Evolutionary conservation across 2,113 vertebrate genomes (phyloP).

Genomic region (Rhabdomys dilectus): DNA sequence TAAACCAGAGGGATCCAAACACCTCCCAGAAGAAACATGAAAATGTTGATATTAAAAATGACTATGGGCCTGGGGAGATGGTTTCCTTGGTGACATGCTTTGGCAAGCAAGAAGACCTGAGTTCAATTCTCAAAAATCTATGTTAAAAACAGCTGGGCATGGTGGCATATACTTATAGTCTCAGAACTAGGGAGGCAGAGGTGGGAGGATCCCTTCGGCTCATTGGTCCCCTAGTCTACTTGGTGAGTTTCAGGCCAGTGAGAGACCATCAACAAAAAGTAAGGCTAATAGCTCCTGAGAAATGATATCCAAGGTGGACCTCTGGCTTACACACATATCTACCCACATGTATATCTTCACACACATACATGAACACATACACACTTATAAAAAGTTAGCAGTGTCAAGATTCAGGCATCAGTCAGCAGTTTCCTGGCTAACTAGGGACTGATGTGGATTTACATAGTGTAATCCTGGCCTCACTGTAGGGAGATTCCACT

Average conservation of each 20-base stretch:
- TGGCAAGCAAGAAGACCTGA: background rate
- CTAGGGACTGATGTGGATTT: background rate
- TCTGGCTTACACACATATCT: background rate
- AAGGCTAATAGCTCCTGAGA: background rate
- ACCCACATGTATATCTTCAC: background rate
- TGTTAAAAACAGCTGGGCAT: background rate
- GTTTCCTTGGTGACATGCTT: background rate
- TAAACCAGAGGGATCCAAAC: background rate
- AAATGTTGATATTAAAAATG: background rate
- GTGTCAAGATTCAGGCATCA: background rate
- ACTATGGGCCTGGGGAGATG: too few relatives aligned
- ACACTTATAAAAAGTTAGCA: background rate
- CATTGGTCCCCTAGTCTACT: background rate
- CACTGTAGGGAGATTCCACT: background rate
- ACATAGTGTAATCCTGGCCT: rapidly evolving
- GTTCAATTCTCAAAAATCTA: background rate
- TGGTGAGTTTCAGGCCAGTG: background rate
- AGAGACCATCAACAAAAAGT: background rate
- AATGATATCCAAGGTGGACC: background rate
- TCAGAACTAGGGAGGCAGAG: background rate
- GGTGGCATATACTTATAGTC: background rate
- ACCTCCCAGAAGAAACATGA: background rate
- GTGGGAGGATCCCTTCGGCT: background rate
- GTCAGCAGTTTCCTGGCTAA: too few relatives aligned
- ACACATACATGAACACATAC: background rate